Base-by-base conservation (phyloP, 2,113 vertebrate genomes). In the Brachypteracias leptosomus region DNA sequence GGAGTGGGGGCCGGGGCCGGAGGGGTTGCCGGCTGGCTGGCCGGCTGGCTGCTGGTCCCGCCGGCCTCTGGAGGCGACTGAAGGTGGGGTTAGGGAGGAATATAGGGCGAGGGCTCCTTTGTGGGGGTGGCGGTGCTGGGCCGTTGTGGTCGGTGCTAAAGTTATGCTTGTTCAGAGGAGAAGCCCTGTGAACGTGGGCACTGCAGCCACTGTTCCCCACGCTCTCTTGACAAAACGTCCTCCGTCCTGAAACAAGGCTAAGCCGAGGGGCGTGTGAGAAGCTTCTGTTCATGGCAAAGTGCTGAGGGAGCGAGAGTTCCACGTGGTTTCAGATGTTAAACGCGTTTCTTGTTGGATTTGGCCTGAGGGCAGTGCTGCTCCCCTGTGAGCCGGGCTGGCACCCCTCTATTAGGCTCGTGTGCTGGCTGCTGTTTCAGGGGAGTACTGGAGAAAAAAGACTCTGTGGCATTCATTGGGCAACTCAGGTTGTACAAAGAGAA, bases 271-370 rank as follows among this genome's bases (percentile, higher is more conserved):
- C 3, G 0, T 8, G 38, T 4, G 54, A 26, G 63, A 24, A 76
- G n/a, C 10, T 17, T 25, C 35, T 17, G 16, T 11, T 6, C 3
- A 0, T 1, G 57, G 21, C 24, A 11, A 20, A 54, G 58, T 7
- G 3, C 17, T 7, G 35, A 42, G 47, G 21, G 16, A 49, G 35
- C 2, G 2, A 29, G 28, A 17, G 24, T 25, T 47, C 7, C 71
- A 12, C 15, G 6, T 24, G 6, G 24, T 4, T 15, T 19, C 5
- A 0, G 16, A 7, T 13, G 46, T 40, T 28, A 4, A 2, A 2
- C 14, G 20, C 3, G 1, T 28, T 36, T n/a, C 1, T 2, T 10
- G 20, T 1, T 11, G 40, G 44, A 10, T 38, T 54, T 16, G 52
- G 52, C 83, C 38, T 21, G 33, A 6, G 12, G 9, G 24, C 55